Evolutionary conservation across 2,113 vertebrate genomes (phyloP), one percentile per base, ranked within the genome.

Genomic region (Myiozetetes cayanensis): DNA sequence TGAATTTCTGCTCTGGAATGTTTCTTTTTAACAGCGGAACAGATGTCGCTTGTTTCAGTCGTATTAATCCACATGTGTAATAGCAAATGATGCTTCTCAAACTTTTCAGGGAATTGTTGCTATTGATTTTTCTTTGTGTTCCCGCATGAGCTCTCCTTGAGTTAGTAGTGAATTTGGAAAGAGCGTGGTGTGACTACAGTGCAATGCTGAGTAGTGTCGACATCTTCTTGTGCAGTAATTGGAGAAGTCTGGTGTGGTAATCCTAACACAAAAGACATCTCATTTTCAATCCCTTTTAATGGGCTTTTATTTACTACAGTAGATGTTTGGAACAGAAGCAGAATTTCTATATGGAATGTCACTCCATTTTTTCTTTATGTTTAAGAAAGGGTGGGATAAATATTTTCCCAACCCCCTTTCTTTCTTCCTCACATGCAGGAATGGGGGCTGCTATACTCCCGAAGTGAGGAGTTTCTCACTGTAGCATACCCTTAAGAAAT

Each of bases 1-100:
- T 94, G 43, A 86, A 63, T 89, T 89, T 93, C 91, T 94, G 62
- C 79, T 95, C 83, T 94, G 90, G 93, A 96, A 95, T 95, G 92
- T 96, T 95, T 74, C 50, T 87, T 80, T 84, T 93, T 96, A 92
- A 86, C 90, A 88, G 63, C 10, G 20, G 87, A 96, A 55, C 70
- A 86, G 85, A 78, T 78, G 80, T 93, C 6, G 16, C 93, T 95
- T 89, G 50, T 93, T 90, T 90, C 65, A 61, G 0, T 81, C 67
- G 13, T 65, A 81, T 92, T 92, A 95, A 81, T 88, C 23, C 59
- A 75, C 61, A 41, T 27, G 13, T 59, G 33, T 87, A 87, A 87
- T 52, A 89, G 79, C 56, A 85, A 93, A 85, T 53, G 11, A 87
- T 85, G 65, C 33, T 44, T 74, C 47, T 89, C 65, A 63, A 24